Base-by-base conservation (phyloP, 2,797 vertebrate genomes). In the Darevskia nairensis region DNA sequence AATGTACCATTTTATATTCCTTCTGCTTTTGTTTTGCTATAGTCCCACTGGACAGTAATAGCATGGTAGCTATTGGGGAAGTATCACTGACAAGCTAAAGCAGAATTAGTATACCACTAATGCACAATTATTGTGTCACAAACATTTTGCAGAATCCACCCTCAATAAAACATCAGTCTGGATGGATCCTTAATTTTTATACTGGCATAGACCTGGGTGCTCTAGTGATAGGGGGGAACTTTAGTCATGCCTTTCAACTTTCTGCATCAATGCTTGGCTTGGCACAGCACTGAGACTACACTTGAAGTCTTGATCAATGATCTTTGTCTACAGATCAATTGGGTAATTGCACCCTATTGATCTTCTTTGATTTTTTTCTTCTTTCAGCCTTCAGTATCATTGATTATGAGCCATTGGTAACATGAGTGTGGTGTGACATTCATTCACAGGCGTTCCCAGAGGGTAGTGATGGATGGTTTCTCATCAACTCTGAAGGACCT, bases 251-350 rank as follows among this genome's bases (percentile, higher is more conserved):
- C 17, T 75, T 75, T 75, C 35, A 76, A n/a, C 55, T 76, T 85
- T 71, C 41, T 76, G 32, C 15, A 75, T 1, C 78, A 8, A 29
- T 83, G 44, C 44, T 35, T 86, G 64, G 83, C 23, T 6, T 41
- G 35, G 23, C 66, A 71, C 23, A n/a, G 23, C 25, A 29, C 17
- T 71, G 44, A 86, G 32, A 72, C 25, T 17, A 25, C 66, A 25
- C 44, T 55, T 86, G 44, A 71, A 69, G 46, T 46, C 15, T 80
- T 80, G 77, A 86, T 86, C 85, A 72, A 86, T 72, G 21, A 39
- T 80, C 76, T 80, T 80, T 86, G 66, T 32, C 32, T 59, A 72
- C 64, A 29, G 27, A 59, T 86, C 77, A 80, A 39, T 80, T 71
- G 35, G 15, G 19, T 72, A 86, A 86, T 86, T 79, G 46, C 32